A percentile compares a stretch with the other conserved stretches of the same genome.
Evolutionary conservation across 64 coral and sea anemone species (phyloP).

Genomic region (Cladopsammia gracilis): DNA sequence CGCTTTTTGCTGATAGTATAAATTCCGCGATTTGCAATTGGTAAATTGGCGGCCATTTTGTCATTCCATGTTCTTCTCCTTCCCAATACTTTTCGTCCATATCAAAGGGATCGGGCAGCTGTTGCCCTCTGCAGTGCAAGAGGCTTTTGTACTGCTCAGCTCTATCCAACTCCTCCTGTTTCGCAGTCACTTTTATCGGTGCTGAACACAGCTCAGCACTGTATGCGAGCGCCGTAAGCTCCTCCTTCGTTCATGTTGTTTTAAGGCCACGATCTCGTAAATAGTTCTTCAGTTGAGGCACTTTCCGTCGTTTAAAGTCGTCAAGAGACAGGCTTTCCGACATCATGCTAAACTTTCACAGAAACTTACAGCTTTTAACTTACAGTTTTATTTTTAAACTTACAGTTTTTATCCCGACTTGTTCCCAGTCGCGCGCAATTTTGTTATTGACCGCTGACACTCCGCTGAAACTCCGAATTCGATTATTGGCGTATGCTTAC

Average conservation of each 20-base stretch:
- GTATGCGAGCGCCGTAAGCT: conserved; percentile 70
- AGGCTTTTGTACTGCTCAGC: conserved; percentile 50
- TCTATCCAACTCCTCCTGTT: conserved; percentile 64
- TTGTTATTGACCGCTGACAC: not conserved
- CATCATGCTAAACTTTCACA: too few species aligned
- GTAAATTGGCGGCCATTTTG: conserved; percentile 77
- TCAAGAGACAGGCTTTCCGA: not conserved
- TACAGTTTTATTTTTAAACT: too few species aligned
- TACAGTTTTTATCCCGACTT: not conserved
- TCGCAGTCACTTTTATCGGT: conserved; percentile 52
- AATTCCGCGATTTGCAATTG: conserved; percentile 71
- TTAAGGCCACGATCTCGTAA: conserved; percentile 65
- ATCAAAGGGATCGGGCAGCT: conserved; percentile 74
- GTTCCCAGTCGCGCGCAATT: conserved; percentile 1
- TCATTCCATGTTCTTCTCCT: conserved; percentile 68
- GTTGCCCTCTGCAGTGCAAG: conserved; percentile 42
- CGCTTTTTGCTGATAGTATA: conserved; percentile 56
- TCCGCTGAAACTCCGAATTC: conserved; percentile 25
- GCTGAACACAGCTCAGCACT: conserved; percentile 47
- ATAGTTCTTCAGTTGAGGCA: conserved; percentile 65
- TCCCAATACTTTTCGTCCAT: conserved; percentile 70
- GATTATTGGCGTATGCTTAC: too few species aligned
- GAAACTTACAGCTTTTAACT: too few species aligned
- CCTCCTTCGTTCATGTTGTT: conserved; percentile 77
- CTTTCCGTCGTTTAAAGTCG: conserved; percentile 76